Conservation (phyloP, 2,888 invertebrate species). For the Pegoplata infirma region DNA sequence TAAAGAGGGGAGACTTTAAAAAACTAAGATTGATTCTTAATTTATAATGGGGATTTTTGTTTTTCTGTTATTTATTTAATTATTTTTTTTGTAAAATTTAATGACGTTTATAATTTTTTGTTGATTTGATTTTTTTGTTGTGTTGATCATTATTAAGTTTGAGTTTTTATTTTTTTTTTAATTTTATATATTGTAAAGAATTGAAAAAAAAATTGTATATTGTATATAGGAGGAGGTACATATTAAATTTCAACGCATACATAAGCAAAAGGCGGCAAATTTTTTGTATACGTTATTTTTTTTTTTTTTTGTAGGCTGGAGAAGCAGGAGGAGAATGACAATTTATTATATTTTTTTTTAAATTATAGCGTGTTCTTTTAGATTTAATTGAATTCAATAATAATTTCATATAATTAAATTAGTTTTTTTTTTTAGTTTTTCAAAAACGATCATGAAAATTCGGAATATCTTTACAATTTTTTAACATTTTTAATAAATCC, state of each 20-base stretch:
- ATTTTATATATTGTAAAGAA: constrained; percentile 35
- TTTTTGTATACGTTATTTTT: constrained; percentile 33
- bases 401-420: constrained; percentile 23
- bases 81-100: neutral
- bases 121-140: neutral
- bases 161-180: constrained; percentile 29
- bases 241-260: constrained; percentile 61
- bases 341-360: constrained; percentile 13
- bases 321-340: constrained; percentile 1
- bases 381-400: constrained; percentile 36
- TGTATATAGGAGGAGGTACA: constrained; percentile 50
- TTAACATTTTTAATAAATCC: too few relatives aligned
- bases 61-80: neutral
- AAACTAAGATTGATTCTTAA: neutral
- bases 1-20: neutral
- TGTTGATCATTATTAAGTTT: constrained; percentile 40
- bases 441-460: too few relatives aligned
- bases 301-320: constrained; percentile 18
- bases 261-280: constrained; percentile 58
- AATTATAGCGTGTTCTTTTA: constrained; percentile 47
- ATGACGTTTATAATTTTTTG: neutral
- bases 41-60: neutral
- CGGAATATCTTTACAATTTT: too few relatives aligned
- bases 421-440: neutral
- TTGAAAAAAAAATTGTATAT: constrained; percentile 36